Evolutionary conservation across 2,113 vertebrate genomes (phyloP), one percentile per base, ranked within the genome.

Genomic region (Periophthalmus modestus): DNA sequence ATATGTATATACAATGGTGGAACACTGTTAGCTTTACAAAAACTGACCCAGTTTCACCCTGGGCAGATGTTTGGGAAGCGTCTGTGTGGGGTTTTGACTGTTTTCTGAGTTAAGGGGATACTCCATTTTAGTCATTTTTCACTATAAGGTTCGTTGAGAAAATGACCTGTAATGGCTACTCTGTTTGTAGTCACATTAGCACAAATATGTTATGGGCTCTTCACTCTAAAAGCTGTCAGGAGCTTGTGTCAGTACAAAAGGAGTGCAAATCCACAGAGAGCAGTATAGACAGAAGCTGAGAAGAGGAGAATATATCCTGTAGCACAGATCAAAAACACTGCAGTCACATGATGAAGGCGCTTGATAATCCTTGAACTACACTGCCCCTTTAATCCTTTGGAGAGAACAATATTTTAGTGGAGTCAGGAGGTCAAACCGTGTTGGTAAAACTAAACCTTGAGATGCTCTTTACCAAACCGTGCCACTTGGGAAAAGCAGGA

Each of bases 291-390:
- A 88, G 85, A 85, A 79, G 68, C 74, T 82, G 84, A 79, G 77
- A 87, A 79, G 85, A 80, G 87, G 82, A 83, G 81, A 87, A 82
- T 87, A 79, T 87, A 88, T 85, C 88, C 82, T 74, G 81, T 83
- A 75, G 85, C 46, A 66, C 78, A 85, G 88, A 93, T 93, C 85
- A 92, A 92, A 89, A 92, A 82, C 86, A 88, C 80, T 75, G 82
- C 75, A 86, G 86, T 90, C 89, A 93, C 89, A 90, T 93, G 90
- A 93, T 92, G 87, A 92, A 91, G 91, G 86, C 88, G 90, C 92
- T 85, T 89, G 90, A 91, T 91, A 93, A 92, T 93, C 91, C 86
- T 90, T 89, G 86, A 92, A 91, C 89, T 89, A 89, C 87, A 90
- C 85, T 86, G 78, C 84, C 88, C 62, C 66, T 91, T 92, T 92